Conservation (phyloP, 92 coral and sea anemone genomes). For the Micromussa lordhowensis region DNA sequence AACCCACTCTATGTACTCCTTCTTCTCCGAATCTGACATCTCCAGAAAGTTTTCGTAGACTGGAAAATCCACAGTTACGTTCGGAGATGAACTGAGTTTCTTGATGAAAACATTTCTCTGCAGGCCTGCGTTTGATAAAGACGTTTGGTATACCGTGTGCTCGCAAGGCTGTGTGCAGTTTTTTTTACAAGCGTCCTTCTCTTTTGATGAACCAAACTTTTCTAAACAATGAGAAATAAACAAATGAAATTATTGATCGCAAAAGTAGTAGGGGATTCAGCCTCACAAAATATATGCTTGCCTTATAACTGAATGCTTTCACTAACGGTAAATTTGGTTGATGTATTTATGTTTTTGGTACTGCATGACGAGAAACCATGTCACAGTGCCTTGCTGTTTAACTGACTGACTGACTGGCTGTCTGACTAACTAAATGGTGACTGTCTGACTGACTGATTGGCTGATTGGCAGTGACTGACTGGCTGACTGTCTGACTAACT, state of each 20-base stretch:
- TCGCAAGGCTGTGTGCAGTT: conserved; percentile 48
- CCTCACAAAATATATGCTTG: background rate
- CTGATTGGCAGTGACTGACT: background rate
- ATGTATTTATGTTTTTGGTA: too few relatives aligned
- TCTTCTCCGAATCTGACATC: conserved; percentile 14
- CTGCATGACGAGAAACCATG: too few relatives aligned
- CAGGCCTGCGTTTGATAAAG: conserved; percentile 42
- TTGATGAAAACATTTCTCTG: conserved; percentile 34
- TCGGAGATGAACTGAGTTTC: conserved; percentile 10
- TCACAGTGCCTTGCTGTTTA: too few relatives aligned
- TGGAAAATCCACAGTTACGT: background rate
- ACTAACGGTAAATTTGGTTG: background rate
- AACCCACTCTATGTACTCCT: conserved; percentile 35
- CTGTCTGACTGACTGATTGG: background rate
- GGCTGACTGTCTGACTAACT: background rate
- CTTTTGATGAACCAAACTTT: conserved; percentile 13
- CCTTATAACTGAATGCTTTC: background rate
- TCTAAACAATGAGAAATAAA: background rate
- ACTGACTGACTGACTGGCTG: background rate
- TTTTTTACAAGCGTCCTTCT: conserved; percentile 18
- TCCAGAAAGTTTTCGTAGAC: conserved; percentile 23
- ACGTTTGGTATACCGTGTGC: conserved; percentile 46
- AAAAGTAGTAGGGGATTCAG: background rate
- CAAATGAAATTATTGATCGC: background rate
- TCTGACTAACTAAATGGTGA: background rate